phyloP scores from a whole-genome alignment of 2,113 vertebrate species.

The Patagioenas fasciata region DNA sequence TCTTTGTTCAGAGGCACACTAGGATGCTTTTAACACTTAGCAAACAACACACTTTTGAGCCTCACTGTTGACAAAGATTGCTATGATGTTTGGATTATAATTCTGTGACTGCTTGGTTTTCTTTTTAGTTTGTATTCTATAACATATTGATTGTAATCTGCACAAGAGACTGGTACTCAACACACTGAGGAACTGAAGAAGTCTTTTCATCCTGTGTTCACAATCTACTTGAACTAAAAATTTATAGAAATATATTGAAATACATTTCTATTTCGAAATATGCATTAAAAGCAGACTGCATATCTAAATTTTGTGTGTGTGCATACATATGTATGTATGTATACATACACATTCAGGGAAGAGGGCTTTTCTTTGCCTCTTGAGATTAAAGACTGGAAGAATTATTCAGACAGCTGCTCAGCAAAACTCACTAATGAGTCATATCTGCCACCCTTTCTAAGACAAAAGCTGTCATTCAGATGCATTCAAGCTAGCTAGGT shows the following conservation, averaged over 20 bases:
- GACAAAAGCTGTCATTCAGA: constrained; percentile 38
- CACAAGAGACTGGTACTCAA: background rate
- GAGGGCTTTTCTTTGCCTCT: background rate
- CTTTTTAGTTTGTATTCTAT: background rate
- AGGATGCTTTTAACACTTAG: background rate
- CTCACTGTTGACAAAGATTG: background rate
- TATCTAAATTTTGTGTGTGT: background rate
- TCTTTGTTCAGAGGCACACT: constrained; percentile 1
- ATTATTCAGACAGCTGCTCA: constrained; percentile 55
- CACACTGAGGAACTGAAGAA: background rate
- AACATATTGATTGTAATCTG: background rate
- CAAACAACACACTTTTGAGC: background rate
- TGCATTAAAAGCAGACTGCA: background rate
- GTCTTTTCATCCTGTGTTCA: background rate
- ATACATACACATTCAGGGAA: background rate
- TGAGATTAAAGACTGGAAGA: constrained; percentile 4
- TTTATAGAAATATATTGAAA: background rate
- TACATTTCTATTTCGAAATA: background rate
- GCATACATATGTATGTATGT: background rate
- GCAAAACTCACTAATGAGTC: constrained; percentile 32
- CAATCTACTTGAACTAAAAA: background rate
- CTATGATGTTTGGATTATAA: background rate
- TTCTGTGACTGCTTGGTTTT: background rate
- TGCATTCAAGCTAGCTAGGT: background rate
- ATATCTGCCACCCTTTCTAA: constrained; percentile 31